These are phyloP conservation scores for Conopomorpha cramerella DNA, from an alignment of 1,140 invertebrate species.

Conservation along the genomic window DNA sequence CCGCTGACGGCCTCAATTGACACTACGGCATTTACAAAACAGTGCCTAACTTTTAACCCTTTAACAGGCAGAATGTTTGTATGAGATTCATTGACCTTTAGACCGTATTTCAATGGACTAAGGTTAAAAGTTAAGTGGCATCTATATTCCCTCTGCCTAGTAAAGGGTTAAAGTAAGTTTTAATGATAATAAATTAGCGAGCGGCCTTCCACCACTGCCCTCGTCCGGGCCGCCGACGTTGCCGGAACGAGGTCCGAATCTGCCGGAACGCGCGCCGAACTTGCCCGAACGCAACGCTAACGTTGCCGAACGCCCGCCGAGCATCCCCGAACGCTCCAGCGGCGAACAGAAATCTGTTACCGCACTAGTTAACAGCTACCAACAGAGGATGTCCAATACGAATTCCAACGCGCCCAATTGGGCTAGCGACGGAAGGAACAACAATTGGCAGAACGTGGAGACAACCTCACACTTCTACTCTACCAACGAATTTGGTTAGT, in stretches of 20 bases:
- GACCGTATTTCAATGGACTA: not conserved
- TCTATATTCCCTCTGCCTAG: not conserved
- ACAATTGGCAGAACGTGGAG: slow-evolving; percentile 30
- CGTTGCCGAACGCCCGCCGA: slow-evolving; percentile 10
- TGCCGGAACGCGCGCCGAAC: slow-evolving; percentile 10
- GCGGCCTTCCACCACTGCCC: slow-evolving; percentile 12
- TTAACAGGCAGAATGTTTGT: too few relatives aligned
- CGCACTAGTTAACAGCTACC: slow-evolving; percentile 39
- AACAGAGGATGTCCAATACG: slow-evolving; percentile 27
- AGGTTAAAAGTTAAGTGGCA: too few relatives aligned
- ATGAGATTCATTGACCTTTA: not conserved
- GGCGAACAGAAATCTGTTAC: slow-evolving; percentile 22
- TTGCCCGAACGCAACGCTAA: slow-evolving; percentile 6
- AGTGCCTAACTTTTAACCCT: too few relatives aligned
- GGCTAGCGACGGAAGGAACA: slow-evolving; percentile 18
- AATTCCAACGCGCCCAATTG: slow-evolving; percentile 17
- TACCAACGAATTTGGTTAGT: slow-evolving; percentile 48
- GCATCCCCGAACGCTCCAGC: slow-evolving; percentile 9
- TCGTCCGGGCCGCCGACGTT: slow-evolving; percentile 11
- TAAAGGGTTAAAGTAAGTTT: not conserved
- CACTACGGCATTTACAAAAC: too few relatives aligned
- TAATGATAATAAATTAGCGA: slow-evolving; percentile 8
- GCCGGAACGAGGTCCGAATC: not conserved
- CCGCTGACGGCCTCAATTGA: too few relatives aligned
- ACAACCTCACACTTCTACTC: slow-evolving; percentile 42